These are phyloP conservation scores for Brachyalestes nurse DNA, from an alignment of 2,797 vertebrate genomes.

Conservation along the genomic window DNA sequence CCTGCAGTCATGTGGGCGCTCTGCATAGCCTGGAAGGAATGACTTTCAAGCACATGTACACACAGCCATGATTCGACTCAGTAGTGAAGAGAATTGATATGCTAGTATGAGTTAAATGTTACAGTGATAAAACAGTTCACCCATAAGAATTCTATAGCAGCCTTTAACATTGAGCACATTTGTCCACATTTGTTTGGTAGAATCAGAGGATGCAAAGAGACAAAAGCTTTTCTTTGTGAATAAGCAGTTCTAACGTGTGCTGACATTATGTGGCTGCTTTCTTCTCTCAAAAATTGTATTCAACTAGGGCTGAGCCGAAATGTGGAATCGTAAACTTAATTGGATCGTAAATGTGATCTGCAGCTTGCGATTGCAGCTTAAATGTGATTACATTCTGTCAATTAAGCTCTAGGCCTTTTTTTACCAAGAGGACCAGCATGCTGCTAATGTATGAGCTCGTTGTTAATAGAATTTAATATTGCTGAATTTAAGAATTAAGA, in stretches of 20 bases:
- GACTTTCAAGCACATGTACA: background rate
- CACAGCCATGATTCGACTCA: slow-evolving; percentile 10
- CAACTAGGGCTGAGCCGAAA: too few species aligned
- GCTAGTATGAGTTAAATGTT: slow-evolving; percentile 26
- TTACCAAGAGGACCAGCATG: too few species aligned
- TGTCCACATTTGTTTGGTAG: background rate
- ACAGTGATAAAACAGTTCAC: background rate
- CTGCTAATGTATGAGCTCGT: too few species aligned
- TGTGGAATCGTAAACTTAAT: too few species aligned
- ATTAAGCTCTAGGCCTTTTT: too few species aligned
- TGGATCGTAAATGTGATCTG: too few species aligned
- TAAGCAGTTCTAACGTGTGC: background rate
- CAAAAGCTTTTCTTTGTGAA: background rate
- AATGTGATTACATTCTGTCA: too few species aligned
- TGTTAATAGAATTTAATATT: background rate
- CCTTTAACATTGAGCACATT: background rate
- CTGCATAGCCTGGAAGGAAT: background rate
- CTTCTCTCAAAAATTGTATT: background rate
- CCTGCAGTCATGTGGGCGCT: background rate
- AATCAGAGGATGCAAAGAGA: background rate
- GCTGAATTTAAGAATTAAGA: background rate
- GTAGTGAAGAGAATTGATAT: slow-evolving; percentile 25
- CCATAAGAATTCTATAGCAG: background rate
- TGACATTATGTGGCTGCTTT: background rate
- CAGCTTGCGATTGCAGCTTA: too few species aligned